phyloP scores from a whole-genome alignment of 2,888 invertebrate species.

The Amorpha juglandis region DNA sequence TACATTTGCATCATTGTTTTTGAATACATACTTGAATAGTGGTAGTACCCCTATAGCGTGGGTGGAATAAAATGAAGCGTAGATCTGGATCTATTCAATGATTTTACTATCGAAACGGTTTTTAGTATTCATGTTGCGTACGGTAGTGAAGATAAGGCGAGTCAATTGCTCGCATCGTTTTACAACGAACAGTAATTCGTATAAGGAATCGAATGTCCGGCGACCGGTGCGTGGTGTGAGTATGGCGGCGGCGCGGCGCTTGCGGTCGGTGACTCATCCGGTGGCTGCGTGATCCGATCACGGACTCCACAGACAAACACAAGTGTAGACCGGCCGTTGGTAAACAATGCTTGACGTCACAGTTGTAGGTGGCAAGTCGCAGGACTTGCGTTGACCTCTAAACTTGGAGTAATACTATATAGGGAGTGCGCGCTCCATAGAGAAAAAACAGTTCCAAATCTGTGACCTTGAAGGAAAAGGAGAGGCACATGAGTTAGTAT shows the following conservation, averaged over 20 bases:
- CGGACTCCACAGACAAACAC: conserved; percentile 32
- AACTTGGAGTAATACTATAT: no score
- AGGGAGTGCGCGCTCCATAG: no score
- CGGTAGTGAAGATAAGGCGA: conserved; percentile 52
- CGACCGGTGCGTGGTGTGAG: conserved; percentile 27
- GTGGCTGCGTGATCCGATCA: conserved; percentile 60
- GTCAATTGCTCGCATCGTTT: conserved; percentile 36
- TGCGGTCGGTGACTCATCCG: conserved; percentile 57
- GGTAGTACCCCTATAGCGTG: background rate
- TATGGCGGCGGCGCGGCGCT: conserved; percentile 27
- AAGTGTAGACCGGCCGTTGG: conserved; percentile 7
- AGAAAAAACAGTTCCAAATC: no score
- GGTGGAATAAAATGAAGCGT: background rate
- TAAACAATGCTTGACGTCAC: background rate
- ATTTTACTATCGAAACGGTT: background rate
- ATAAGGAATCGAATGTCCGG: conserved; percentile 59
- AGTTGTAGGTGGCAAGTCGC: background rate
- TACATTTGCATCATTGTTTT: conserved; percentile 1
- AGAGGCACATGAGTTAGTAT: no score
- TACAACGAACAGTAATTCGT: conserved; percentile 53
- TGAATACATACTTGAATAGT: background rate
- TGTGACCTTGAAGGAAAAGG: no score
- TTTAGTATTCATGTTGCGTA: conserved; percentile 42
- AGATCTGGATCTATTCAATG: background rate
- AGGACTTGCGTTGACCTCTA: background rate